A percentile compares a stretch with the other conserved stretches of the same genome.
Evolutionary conservation across 2,113 vertebrate genomes (phyloP).

Genomic region (Peromyscus polionotus): DNA sequence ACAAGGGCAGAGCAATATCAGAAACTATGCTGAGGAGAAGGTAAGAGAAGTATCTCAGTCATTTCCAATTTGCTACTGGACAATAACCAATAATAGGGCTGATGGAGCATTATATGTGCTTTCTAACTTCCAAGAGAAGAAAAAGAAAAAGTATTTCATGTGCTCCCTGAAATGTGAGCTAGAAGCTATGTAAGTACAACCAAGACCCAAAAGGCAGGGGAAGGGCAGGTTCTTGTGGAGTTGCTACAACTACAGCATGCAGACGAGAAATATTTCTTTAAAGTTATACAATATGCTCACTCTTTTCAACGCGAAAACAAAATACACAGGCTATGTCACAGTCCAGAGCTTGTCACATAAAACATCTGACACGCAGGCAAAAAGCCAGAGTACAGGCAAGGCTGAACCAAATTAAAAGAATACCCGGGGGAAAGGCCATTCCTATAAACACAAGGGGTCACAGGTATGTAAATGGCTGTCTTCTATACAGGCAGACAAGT

Average conservation of each 20-base stretch:
- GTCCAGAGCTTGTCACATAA: slow-evolving; percentile 43
- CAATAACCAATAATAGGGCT: slow-evolving; percentile 80
- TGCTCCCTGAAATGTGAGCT: slow-evolving; percentile 60
- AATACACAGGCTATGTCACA: slow-evolving; percentile 46
- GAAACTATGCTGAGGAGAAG: slow-evolving; percentile 84
- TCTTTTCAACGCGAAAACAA: slow-evolving; percentile 62
- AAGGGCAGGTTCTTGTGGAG: slow-evolving; percentile 37
- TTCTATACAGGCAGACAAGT: not conserved
- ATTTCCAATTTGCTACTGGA: slow-evolving; percentile 83
- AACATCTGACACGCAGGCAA: slow-evolving; percentile 60
- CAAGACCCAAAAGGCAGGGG: not conserved
- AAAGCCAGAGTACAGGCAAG: slow-evolving; percentile 28
- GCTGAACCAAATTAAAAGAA: slow-evolving; percentile 32
- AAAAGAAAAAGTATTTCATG: slow-evolving; percentile 48
- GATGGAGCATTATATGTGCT: not conserved
- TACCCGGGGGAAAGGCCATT: not conserved
- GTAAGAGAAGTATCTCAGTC: slow-evolving; percentile 73
- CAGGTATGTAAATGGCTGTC: not conserved
- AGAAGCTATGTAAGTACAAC: slow-evolving; percentile 61
- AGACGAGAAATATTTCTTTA: slow-evolving; percentile 52
- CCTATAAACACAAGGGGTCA: not conserved
- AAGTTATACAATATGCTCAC: slow-evolving; percentile 67
- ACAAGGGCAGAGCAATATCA: slow-evolving; percentile 71
- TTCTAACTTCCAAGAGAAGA: slow-evolving; percentile 73
- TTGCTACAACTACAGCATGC: slow-evolving; percentile 26